phyloP scores from a whole-genome alignment of 2,888 invertebrate species.

The Xylota segnis region DNA sequence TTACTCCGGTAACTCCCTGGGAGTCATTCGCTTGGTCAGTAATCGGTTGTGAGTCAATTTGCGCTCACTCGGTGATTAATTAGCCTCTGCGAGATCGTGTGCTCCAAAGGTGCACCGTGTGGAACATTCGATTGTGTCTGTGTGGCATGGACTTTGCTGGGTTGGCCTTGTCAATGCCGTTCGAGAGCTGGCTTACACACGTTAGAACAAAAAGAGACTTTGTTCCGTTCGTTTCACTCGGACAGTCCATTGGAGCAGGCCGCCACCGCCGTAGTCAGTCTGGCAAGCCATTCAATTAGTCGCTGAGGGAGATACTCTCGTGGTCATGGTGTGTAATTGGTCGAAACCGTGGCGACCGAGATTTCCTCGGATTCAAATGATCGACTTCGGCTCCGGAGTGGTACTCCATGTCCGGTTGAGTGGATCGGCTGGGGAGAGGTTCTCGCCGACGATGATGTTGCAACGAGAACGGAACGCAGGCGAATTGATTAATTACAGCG shows the following conservation, averaged over 20 bases:
- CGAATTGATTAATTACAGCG: slow-evolving; percentile 63
- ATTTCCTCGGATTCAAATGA: slow-evolving; percentile 58
- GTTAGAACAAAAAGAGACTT: slow-evolving; percentile 48
- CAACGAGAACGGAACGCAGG: slow-evolving; percentile 59
- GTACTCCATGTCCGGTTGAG: slow-evolving; percentile 60
- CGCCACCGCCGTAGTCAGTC: slow-evolving; percentile 31
- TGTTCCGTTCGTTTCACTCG: slow-evolving; percentile 58
- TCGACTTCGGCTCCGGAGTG: slow-evolving; percentile 35
- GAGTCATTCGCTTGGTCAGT: slow-evolving; percentile 33
- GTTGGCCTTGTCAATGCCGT: slow-evolving; percentile 76
- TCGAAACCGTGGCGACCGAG: slow-evolving; percentile 64
- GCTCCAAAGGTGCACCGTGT: slow-evolving; percentile 41
- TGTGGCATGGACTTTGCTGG: background rate
- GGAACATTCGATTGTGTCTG: slow-evolving; percentile 19
- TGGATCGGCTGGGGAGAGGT: slow-evolving; percentile 47
- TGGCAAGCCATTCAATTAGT: slow-evolving; percentile 67
- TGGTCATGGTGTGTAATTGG: slow-evolving; percentile 68
- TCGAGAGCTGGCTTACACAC: slow-evolving; percentile 20
- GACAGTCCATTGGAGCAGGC: slow-evolving; percentile 40
- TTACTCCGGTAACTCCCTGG: slow-evolving; percentile 26
- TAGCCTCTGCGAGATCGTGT: slow-evolving; percentile 44
- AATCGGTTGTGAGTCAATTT: slow-evolving; percentile 70
- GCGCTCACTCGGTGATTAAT: slow-evolving; percentile 64
- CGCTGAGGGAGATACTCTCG: slow-evolving; percentile 39
- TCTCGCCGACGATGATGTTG: slow-evolving; percentile 29